Conservation (phyloP, 2,888 invertebrate genomes). For the Nymphalis polychloros region DNA sequence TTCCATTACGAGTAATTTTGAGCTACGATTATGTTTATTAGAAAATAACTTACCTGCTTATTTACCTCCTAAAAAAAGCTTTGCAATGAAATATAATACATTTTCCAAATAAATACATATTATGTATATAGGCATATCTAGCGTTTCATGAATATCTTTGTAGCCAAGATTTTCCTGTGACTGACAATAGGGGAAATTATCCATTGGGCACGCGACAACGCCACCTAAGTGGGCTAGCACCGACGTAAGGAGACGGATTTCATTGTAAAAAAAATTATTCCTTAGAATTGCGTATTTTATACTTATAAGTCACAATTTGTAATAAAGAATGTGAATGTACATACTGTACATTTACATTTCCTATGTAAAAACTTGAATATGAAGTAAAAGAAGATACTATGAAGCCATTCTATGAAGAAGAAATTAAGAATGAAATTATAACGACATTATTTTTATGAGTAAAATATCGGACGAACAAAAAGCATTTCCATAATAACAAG, state of each 20-base stretch:
- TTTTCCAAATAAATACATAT: too few species aligned
- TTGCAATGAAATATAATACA: too few species aligned
- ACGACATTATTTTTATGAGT: background rate
- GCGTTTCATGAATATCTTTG: conserved; percentile 33
- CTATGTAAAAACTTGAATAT: too few species aligned
- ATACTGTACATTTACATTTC: too few species aligned
- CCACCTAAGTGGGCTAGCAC: conserved; percentile 52
- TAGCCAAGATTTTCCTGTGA: conserved; percentile 66
- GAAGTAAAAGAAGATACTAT: too few species aligned
- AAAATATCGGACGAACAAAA: conserved; percentile 13
- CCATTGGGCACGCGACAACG: conserved; percentile 67
- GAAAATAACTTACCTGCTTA: too few species aligned
- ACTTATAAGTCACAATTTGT: background rate
- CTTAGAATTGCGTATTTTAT: background rate
- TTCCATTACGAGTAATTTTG: too few species aligned
- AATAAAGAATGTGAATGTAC: too few species aligned
- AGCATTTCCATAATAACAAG: conserved; percentile 46
- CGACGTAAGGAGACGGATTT: conserved; percentile 49
- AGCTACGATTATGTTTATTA: too few species aligned
- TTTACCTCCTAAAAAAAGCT: background rate
- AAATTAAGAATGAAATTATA: background rate
- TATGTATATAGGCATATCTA: conserved; percentile 9
- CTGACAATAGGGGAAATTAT: conserved; percentile 79
- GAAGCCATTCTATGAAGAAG: background rate
- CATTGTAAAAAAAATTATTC: background rate